Evolutionary conservation across 2,113 vertebrate species (phyloP).

Genomic region (Siphamia tubifer): DNA sequence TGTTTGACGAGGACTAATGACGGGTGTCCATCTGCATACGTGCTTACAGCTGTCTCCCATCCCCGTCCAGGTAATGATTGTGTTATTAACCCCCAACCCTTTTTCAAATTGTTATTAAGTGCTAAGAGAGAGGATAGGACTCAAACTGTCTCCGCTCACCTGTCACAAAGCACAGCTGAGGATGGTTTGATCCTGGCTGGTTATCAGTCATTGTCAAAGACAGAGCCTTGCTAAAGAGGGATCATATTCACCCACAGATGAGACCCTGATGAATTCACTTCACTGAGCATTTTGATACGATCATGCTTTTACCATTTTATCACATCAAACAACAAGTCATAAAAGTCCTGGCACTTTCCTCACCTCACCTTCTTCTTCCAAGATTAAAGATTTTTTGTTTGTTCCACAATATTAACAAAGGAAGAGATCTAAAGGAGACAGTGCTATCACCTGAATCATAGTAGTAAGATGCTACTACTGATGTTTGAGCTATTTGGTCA

Average conservation of each 20-base stretch:
- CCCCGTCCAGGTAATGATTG: conserved; percentile 77
- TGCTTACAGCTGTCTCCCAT: conserved; percentile 77
- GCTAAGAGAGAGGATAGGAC: conserved; percentile 65
- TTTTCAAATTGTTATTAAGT: conserved; percentile 78
- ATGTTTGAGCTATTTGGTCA: too few species aligned
- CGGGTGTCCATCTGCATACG: conserved; percentile 72
- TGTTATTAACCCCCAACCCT: conserved; percentile 79
- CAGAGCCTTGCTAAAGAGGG: not conserved
- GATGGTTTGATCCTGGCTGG: conserved; percentile 54
- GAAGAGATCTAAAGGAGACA: too few species aligned
- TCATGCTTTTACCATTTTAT: not conserved
- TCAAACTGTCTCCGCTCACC: conserved; percentile 76
- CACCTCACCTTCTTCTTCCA: not conserved
- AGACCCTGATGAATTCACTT: not conserved
- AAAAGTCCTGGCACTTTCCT: not conserved
- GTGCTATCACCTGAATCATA: too few species aligned
- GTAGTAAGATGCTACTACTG: too few species aligned
- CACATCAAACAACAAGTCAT: not conserved
- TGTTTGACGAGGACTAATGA: conserved; percentile 74
- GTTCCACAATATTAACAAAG: too few species aligned
- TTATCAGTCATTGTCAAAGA: conserved; percentile 74
- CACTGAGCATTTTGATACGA: conserved; percentile 11
- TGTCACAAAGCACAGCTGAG: conserved; percentile 58
- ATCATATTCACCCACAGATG: conserved; percentile 3
- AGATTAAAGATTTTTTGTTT: too few species aligned